Base-by-base conservation (phyloP, 2,113 vertebrate species). In the Meleagris gallopavo region DNA sequence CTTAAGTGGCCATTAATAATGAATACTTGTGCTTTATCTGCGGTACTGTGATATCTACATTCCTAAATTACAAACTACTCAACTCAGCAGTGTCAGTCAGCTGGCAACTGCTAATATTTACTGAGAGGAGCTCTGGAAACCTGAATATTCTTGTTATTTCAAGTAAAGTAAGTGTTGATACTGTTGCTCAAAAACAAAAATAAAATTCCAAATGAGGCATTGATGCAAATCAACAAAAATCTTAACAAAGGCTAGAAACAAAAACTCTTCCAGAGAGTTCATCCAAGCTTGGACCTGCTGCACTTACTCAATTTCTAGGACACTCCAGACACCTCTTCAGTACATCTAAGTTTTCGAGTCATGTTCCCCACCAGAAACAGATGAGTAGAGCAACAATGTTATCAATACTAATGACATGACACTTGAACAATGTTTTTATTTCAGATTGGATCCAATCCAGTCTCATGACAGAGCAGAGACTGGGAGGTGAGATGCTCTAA, bases 51-150 rank as follows among this genome's bases (percentile, higher is more conserved):
- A 55, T 46, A 88, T 46, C 1, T 2, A 76, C 16, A 6, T n/a
- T 81, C 46, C 81, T 96, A 88, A 70, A 83, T 52, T 95, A 90
- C 90, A 65, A 90, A 92, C 22, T 67, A 48, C 40, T 62, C 38
- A 18, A 64, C 61, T 64, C 61, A 38, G 24, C 60, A 62, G 34
- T 38, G 24, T 6, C 9, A 64, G 61, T 12, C 83, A 91, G 67
- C 43, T 86, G 62, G 58, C 62, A 94, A 61, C 32, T 57, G n/a
- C n/a, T 14, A 92, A 74, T 90, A 90, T 75, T 71, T 46, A 74
- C 45, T 29, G 18, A 75, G 14, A 85, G 4, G 34, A 36, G 9
- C 32, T 88, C 69, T 61, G 77, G 69, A 86, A 90, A 83, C 30
- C 14, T 79, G 27, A 60, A 30, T 38, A 55, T 24, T 17, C 36